phyloP scores from a whole-genome alignment of 2,797 vertebrate species.

The Crenuchus spilurus region DNA sequence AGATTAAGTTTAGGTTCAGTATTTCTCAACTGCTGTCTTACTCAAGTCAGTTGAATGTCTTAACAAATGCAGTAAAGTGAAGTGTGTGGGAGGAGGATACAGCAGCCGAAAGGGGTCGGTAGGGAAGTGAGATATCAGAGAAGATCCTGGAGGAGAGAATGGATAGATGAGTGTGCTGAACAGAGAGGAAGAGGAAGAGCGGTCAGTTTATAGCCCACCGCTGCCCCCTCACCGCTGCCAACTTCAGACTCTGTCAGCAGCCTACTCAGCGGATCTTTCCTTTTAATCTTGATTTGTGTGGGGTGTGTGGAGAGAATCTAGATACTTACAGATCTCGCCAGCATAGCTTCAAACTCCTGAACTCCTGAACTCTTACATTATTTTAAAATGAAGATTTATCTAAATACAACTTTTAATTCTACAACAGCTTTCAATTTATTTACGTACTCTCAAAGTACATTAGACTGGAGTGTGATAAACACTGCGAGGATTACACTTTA shows the following conservation, averaged over 20 bases:
- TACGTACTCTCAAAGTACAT: too few relatives aligned
- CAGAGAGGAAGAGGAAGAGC: slow-evolving; percentile 28
- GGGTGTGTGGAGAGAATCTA: not conserved
- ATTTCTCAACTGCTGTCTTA: too few relatives aligned
- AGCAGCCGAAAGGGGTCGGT: slow-evolving; percentile 8
- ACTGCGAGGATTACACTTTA: too few relatives aligned
- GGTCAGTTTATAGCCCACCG: slow-evolving; percentile 37
- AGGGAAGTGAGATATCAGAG: slow-evolving; percentile 33
- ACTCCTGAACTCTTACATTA: too few relatives aligned
- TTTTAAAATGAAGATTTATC: too few relatives aligned
- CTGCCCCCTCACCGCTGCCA: not conserved
- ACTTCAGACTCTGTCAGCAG: slow-evolving; percentile 18
- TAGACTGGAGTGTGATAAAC: too few relatives aligned
- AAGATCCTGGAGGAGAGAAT: slow-evolving; percentile 35
- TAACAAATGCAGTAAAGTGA: too few relatives aligned
- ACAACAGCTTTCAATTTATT: too few relatives aligned
- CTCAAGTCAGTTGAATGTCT: too few relatives aligned
- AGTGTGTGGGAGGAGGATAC: slow-evolving; percentile 39
- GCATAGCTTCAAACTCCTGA: not conserved
- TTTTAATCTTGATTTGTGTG: slow-evolving; percentile 14
- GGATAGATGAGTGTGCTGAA: slow-evolving; percentile 18
- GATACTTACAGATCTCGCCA: not conserved
- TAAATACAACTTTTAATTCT: too few relatives aligned
- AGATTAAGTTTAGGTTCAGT: too few relatives aligned
- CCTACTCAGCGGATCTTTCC: slow-evolving; percentile 29